Evolutionary conservation across 1,140 invertebrate genomes (phyloP), one percentile per base, ranked within the genome.

Genomic region (Triops cancriformis): DNA sequence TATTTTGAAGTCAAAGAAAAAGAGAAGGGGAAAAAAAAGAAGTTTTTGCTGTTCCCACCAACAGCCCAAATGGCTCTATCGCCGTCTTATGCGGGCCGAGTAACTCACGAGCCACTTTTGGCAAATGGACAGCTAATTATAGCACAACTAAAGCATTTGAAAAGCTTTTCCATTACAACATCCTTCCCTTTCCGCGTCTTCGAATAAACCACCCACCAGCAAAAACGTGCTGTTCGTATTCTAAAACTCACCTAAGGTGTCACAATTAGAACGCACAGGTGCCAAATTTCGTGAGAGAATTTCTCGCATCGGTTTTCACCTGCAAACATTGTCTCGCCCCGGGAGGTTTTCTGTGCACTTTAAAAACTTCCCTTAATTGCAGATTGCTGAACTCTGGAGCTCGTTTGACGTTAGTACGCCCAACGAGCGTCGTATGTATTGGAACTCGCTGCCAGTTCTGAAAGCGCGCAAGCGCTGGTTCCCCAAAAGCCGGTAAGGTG

Each of bases 91-190:
- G 51, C 1, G 51, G 0, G 51, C n/a, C 14, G 45, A 64, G 51
- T 64, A 64, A 64, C 51, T 18, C 51, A 64, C 18, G 23, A 14
- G 51, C 51, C 51, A 64, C 51, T 64, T 64, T 64, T 64, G 51
- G 51, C 51, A 64, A 64, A 23, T 64, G 51, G 51, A 64, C 51
- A 64, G 51, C 51, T 64, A 64, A 64, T 64, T 64, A 64, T 64
- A 64, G 51, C n/a, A 7, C 51, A 6, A n/a, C 51, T 64, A 64
- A 64, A 64, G 51, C 51, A 64, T 23, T 64, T 64, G 10, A 64
- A 64, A 23, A 0, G 51, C 51, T 64, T 64, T 64, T 64, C 51
- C n/a, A 64, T 64, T 23, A 64, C 51, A 23, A 37, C 31, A 37
- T 37, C 31, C 31, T 7, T 7, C 31, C 31, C 31, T 4, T n/a